Evolutionary conservation across 2,888 invertebrate species (phyloP).

Genomic region (Agonopterix heracliana): DNA sequence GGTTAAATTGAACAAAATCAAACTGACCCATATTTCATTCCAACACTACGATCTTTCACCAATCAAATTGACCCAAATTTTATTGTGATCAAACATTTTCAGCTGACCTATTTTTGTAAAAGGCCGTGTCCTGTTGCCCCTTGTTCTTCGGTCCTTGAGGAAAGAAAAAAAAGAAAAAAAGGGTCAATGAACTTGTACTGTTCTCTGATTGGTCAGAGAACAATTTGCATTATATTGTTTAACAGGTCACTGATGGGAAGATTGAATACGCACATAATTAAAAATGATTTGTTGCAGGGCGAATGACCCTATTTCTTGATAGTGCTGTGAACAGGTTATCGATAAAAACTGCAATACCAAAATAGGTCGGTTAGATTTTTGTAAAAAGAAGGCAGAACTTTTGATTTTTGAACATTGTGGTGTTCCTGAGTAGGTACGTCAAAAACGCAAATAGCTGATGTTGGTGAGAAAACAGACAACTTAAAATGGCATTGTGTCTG

Average conservation of each 20-base stretch:
- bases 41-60: conserved; percentile 11
- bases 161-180: conserved; percentile 39
- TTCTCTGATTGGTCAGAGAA: conserved; percentile 29
- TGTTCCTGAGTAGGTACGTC: no score
- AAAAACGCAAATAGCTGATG: no score
- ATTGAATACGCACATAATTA: conserved; percentile 69
- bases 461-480: no score
- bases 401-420: no score
- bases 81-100: conserved; percentile 32
- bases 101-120: conserved; percentile 60
- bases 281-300: conserved; percentile 71
- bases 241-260: conserved; percentile 52
- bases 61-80: conserved; percentile 55
- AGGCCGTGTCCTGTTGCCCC: conserved; percentile 34
- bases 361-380: no score
- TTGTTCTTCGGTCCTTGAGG: conserved; percentile 9
- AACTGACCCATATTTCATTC: not conserved
- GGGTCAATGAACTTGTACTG: conserved; percentile 39
- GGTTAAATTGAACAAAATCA: not conserved
- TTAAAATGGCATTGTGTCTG: no score
- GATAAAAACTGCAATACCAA: not conserved
- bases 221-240: conserved; percentile 42
- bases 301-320: conserved; percentile 61
- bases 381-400: no score
- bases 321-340: conserved; percentile 34